phyloP scores from a whole-genome alignment of 2,888 invertebrate genomes.

The Sphaerophoria rueppellii region DNA sequence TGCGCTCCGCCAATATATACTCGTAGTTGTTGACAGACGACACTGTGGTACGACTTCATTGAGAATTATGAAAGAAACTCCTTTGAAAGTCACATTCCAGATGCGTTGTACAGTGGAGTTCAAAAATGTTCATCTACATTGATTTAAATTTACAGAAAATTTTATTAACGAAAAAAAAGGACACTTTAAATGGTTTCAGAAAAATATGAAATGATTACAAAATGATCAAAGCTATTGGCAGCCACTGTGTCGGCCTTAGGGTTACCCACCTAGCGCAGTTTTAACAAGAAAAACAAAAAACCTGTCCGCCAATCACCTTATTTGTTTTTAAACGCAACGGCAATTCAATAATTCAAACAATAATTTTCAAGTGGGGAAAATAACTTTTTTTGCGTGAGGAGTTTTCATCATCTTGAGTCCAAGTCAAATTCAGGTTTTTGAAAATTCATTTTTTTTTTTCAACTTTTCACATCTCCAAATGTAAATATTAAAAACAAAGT shows the following conservation, averaged over 20 bases:
- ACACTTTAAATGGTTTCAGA: too few relatives aligned
- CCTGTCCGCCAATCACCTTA: constrained; percentile 61
- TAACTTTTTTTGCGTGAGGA: constrained; percentile 25
- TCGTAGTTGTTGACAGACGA: constrained; percentile 62
- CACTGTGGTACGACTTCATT: constrained; percentile 54
- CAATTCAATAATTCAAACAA: constrained; percentile 64
- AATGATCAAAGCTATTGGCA: background rate
- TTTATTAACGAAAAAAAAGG: too few relatives aligned
- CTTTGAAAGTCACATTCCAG: constrained; percentile 58
- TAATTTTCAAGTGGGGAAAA: constrained; percentile 55
- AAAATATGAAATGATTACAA: background rate
- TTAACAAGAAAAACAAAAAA: constrained; percentile 23
- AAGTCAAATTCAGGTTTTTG: constrained; percentile 21
- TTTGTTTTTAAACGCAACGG: constrained; percentile 65
- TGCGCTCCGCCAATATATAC: constrained; percentile 47
- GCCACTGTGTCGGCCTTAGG: constrained; percentile 32
- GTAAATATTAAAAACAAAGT: constrained; percentile 16
- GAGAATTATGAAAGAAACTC: constrained; percentile 67
- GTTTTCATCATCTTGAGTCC: constrained; percentile 5
- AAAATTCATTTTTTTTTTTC: background rate
- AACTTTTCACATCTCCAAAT: constrained; percentile 37
- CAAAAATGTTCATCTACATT: background rate
- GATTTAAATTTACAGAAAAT: background rate
- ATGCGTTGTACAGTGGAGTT: constrained; percentile 8
- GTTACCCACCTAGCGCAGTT: constrained; percentile 45